phyloP scores from a whole-genome alignment of 2,888 invertebrate genomes.

The Polyommatus icarus region DNA sequence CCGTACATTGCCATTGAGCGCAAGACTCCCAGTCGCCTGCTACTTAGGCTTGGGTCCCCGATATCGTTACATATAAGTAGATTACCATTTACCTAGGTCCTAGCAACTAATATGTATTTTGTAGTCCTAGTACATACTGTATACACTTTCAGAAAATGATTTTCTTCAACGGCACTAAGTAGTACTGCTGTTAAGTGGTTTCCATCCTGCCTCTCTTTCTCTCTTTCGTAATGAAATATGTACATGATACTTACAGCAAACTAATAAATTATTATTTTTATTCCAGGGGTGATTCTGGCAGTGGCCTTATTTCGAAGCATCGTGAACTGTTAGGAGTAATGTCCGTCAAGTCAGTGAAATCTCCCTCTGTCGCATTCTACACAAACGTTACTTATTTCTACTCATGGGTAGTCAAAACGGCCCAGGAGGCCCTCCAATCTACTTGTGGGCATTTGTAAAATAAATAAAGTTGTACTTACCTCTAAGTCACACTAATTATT shows the following conservation, averaged over 20 bases:
- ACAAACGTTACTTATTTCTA: constrained; percentile 54
- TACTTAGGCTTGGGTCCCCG: too few relatives aligned
- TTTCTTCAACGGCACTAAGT: too few relatives aligned
- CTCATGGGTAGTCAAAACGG: constrained; percentile 47
- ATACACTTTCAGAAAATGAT: too few relatives aligned
- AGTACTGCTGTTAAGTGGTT: too few relatives aligned
- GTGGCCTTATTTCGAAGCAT: constrained; percentile 47
- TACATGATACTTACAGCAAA: background rate
- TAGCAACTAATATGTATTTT: too few relatives aligned
- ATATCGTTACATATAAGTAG: too few relatives aligned
- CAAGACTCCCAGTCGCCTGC: too few relatives aligned
- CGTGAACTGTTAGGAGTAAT: constrained; percentile 52
- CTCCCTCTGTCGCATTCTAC: constrained; percentile 51
- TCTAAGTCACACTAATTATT: background rate
- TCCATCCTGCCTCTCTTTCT: too few relatives aligned
- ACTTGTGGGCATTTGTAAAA: background rate
- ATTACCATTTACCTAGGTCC: too few relatives aligned
- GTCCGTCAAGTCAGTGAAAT: constrained; percentile 46
- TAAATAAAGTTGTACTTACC: background rate
- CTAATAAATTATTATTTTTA: constrained; percentile 32
- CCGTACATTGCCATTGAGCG: too few relatives aligned
- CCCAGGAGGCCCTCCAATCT: background rate
- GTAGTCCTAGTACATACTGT: too few relatives aligned
- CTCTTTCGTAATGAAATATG: background rate
- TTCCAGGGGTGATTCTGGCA: constrained; percentile 60